Base-by-base conservation (phyloP, 2,888 invertebrate species). In the Pantelozetes paolii region DNA sequence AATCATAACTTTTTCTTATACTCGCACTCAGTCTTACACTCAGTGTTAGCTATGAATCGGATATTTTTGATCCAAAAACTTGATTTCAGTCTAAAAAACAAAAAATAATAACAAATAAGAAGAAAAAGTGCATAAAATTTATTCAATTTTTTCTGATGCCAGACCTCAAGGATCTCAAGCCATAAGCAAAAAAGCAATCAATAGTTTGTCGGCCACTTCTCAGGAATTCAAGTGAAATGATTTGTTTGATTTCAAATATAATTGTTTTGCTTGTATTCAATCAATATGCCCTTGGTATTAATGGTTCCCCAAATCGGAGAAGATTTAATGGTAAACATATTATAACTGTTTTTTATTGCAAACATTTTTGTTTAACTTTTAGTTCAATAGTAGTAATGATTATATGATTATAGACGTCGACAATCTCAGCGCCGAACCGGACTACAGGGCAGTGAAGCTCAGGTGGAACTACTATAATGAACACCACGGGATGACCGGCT, bases 361-460 rank as follows among this genome's bases (percentile, higher is more conserved):
- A 32, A 62, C 9, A 54, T 2, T 50, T 23, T 23, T 6, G 11
- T 23, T 54, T 54, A 54, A 26, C 26, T 9, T 26, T 36, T 23
- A 32, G 26, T 15, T 18, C 1, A 30, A 62, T 9, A 18, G n/a
- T 62, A 36, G 18, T 40, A 64, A 64, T 64, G 40, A 67, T 42
- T 13, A 13, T 67, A 36, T 64, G 67, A 40, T 67, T 67, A 67
- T 23, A 88, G 88, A 84, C 80, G 85, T 88, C 74, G 83, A 85
- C 77, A 87, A 88, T 80, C 82, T 88, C 76, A 85, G 86, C 76
- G 88, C 87, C 40, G 87, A 88, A 79, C 87, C 88, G 28, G 88
- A 88, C 80, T 89, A 88, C 80, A 84, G 88, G 72, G 86, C 87
- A 79, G 88, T 88, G 20, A 84, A 85, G 2, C 83, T 89, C 30